Evolutionary conservation across 2,113 vertebrate genomes (phyloP).

Genomic region (Larimichthys polyactis): DNA sequence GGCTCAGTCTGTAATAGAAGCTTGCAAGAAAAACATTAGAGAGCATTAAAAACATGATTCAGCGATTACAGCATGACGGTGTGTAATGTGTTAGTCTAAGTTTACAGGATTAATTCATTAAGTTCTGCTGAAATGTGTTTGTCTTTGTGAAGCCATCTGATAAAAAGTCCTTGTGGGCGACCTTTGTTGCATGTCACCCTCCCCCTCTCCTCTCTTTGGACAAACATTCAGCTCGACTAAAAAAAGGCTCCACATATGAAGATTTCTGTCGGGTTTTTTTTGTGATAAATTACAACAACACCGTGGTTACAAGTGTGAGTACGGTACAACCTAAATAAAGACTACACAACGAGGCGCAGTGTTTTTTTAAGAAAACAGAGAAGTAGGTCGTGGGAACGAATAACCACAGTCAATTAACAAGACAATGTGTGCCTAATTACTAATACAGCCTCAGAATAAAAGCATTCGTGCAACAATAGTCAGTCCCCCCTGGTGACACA

Average conservation of each 20-base stretch:
- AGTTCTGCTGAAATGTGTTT: conserved; percentile 25
- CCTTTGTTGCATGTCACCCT: conserved; percentile 23
- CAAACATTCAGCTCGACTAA: neutral
- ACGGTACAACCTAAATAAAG: neutral
- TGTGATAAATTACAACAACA: neutral
- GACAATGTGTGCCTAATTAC: conserved; percentile 71
- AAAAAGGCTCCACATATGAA: neutral
- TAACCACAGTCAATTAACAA: conserved; percentile 58
- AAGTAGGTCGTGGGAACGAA: conserved; percentile 74
- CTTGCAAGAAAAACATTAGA: neutral
- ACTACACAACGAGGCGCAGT: neutral
- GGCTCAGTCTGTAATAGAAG: neutral
- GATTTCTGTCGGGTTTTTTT: neutral
- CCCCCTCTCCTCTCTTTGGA: conserved; percentile 16
- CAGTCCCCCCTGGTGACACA: conserved; percentile 34
- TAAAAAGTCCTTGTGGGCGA: conserved; percentile 43
- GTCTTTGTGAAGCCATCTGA: conserved; percentile 45
- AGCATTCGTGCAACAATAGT: conserved; percentile 57
- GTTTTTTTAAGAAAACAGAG: neutral
- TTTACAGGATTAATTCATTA: conserved; percentile 23
- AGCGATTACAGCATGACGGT: neutral
- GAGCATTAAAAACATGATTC: no score
- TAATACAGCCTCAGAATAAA: conserved; percentile 64
- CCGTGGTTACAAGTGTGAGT: neutral
- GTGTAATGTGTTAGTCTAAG: conserved; percentile 22